Percentiles rank a stretch among this genome's conserved stretches.
These are phyloP conservation scores for Coregonus sp. DNA, from an alignment of 2,797 vertebrate species.

Conservation along the genomic window DNA sequence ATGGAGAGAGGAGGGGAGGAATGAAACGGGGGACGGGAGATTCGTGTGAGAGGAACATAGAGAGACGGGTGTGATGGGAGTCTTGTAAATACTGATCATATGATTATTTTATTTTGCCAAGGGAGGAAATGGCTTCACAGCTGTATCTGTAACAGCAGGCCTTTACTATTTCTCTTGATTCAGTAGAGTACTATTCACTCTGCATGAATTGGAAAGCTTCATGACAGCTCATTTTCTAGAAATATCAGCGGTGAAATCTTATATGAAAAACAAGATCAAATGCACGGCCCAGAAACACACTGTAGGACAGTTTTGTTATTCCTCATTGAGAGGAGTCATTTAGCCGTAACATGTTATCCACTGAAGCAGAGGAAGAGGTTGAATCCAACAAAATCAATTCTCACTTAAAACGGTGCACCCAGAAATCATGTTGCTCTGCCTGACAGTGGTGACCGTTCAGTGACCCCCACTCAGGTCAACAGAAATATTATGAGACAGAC, in stretches of 20 bases:
- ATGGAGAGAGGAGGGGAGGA: not conserved
- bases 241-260: not conserved
- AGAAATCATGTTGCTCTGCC: no score
- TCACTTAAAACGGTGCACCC: not conserved
- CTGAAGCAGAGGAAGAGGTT: slow-evolving; percentile 10
- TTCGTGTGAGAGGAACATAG: not conserved
- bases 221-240: not conserved
- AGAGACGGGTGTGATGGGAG: not conserved
- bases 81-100: not conserved
- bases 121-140: not conserved
- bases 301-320: not conserved
- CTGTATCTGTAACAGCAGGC: no score
- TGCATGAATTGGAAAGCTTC: not conserved
- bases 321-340: not conserved
- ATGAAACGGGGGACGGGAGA: not conserved
- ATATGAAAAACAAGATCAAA: not conserved
- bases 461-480: not conserved
- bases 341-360: slow-evolving; percentile 11
- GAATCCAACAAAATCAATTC: slow-evolving; percentile 1
- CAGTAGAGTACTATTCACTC: not conserved
- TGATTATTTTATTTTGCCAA: not conserved
- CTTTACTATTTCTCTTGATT: not conserved
- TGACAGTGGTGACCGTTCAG: no score
- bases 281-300: not conserved
- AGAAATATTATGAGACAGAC: not conserved